Base-by-base conservation (phyloP, 2,113 vertebrate species). In the Haliaeetus leucogaster region DNA sequence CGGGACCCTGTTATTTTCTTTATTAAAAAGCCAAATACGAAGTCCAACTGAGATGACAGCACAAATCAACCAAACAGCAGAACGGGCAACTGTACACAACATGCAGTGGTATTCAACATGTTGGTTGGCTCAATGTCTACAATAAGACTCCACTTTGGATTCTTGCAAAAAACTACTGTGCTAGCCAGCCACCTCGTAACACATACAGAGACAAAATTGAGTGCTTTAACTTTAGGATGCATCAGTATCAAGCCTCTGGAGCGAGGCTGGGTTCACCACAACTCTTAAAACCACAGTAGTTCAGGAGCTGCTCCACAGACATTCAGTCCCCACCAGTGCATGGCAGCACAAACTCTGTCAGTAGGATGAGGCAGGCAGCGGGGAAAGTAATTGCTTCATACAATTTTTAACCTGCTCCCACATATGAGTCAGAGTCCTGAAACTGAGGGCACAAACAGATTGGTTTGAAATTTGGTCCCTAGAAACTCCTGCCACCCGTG, bases 311-410 rank as follows among this genome's bases (percentile, higher is more conserved):
- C 17, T 82, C 47, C 29, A 47, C 14, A 70, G 50, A 73, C 63
- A 15, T 5, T 42, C 27, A 42, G 73, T 53, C 42, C 52, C 34
- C 8, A 16, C 22, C 2, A 1, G 86, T 2, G 2, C 32, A 83
- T 0, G 4, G 82, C 0, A 0, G 80, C 59, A 89, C 55, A 52
- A 82, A 48, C 38, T 48, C 70, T 16, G 26, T 40, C 67, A 79
- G 79, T 42, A 77, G 45, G 36, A 70, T 6, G 10, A 89, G 66
- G 48, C 53, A 85, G 61, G 52, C 1, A 5, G 40, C 53, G 65
- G 26, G 48, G 45, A 88, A 96, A 93, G 27, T 18, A 84, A 94
- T 72, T 82, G 53, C 36, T 95, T 85, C 78, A 45, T 19, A 48
- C 13, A 63, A 50, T 50, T 81, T 94, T 48, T 66, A 83, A 95